phyloP scores from a whole-genome alignment of 2,888 invertebrate genomes.

The Dinocampus coccinellae region DNA sequence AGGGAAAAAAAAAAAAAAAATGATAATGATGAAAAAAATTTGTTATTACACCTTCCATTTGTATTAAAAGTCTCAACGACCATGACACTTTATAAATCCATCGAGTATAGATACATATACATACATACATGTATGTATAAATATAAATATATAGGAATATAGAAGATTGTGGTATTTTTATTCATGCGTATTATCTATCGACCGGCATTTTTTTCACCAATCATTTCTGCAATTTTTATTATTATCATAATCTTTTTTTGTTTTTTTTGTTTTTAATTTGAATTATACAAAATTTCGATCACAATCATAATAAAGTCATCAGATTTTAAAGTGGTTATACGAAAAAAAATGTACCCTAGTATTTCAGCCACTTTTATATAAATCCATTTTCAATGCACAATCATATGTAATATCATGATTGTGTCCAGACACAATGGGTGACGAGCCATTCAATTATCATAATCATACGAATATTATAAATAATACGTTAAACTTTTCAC shows the following conservation, averaged over 20 bases:
- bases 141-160: not conserved
- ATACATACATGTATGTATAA: not conserved
- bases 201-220: not conserved
- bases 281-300: not conserved
- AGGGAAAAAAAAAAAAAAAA: constrained; percentile 3
- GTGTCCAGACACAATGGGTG: too few species aligned
- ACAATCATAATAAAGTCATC: not conserved
- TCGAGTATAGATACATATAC: not conserved
- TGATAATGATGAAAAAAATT: constrained; percentile 19
- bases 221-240: not conserved
- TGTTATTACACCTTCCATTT: constrained; percentile 25
- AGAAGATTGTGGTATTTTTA: not conserved
- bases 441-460: too few species aligned
- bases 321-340: not conserved
- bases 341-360: not conserved
- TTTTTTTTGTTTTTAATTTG: not conserved
- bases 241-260: not conserved
- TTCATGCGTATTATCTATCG: not conserved
- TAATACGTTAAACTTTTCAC: too few species aligned
- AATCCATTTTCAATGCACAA: too few species aligned
- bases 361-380: too few species aligned
- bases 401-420: too few species aligned
- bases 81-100: not conserved
- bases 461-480: not conserved
- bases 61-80: not conserved